Conservation (phyloP, 2,797 vertebrate species). For the Phalanger gymnotis region DNA sequence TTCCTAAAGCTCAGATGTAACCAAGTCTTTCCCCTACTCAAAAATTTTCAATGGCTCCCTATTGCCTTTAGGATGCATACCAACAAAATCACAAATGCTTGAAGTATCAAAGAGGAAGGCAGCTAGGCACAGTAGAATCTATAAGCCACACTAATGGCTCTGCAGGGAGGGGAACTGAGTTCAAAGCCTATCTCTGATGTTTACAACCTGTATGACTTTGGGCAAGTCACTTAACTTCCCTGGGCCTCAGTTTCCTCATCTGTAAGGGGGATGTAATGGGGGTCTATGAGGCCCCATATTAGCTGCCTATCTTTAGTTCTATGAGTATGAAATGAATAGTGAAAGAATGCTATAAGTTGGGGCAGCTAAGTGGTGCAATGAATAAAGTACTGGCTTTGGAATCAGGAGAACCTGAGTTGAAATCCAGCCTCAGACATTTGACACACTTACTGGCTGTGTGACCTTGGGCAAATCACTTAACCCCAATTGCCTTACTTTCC, state of each 20-base stretch:
- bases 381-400: too few species aligned
- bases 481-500: too few species aligned
- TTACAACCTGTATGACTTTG: neutral
- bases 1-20: neutral
- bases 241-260: neutral
- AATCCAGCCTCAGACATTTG: too few species aligned
- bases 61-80: neutral
- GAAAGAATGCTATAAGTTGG: slow-evolving; percentile 43
- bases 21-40: neutral
- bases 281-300: neutral
- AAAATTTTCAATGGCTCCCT: neutral
- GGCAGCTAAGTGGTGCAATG: too few species aligned
- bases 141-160: neutral
- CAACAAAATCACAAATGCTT: neutral
- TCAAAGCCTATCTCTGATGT: neutral
- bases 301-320: neutral
- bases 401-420: too few species aligned
- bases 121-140: neutral
- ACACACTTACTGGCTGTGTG: too few species aligned
- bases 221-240: neutral
- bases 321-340: neutral
- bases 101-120: neutral
- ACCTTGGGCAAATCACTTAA: too few species aligned
- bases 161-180: neutral
- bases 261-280: too few species aligned